Evolutionary conservation across 2,113 vertebrate species (phyloP).

Genomic region (Sminthopsis crassicaudata): DNA sequence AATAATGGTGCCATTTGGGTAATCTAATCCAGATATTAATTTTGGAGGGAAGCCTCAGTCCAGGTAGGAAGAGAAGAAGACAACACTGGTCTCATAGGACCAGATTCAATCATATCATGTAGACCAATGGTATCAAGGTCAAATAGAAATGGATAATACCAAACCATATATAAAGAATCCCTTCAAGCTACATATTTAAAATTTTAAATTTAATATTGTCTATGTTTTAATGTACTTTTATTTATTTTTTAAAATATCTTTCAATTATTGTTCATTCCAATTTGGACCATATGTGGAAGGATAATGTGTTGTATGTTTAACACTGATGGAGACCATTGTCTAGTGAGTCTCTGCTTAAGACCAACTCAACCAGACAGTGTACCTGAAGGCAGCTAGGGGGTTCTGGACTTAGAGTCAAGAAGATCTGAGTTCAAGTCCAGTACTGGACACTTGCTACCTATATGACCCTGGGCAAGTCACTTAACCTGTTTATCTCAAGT

Average conservation of each 20-base stretch:
- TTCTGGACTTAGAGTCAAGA: background rate
- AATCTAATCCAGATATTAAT: background rate
- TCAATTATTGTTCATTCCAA: background rate
- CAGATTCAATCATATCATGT: background rate
- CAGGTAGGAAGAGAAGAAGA: too few relatives aligned
- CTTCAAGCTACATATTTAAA: background rate
- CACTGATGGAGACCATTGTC: background rate
- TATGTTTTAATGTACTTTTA: background rate
- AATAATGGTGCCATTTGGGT: background rate
- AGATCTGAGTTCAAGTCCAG: background rate
- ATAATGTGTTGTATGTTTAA: background rate
- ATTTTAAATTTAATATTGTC: background rate
- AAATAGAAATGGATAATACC: background rate
- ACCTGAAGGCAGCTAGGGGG: background rate
- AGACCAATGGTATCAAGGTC: background rate
- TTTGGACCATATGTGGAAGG: background rate
- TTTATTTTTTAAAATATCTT: background rate
- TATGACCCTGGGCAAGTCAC: background rate
- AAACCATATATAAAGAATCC: background rate
- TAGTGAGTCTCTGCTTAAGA: too few relatives aligned
- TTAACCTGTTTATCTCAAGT: background rate
- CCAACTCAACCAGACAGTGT: background rate
- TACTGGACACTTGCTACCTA: background rate
- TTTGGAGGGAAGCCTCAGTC: background rate
- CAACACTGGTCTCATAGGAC: background rate